Conservation (phyloP, 2,888 invertebrate genomes). For the Peribatodes rhomboidaria region DNA sequence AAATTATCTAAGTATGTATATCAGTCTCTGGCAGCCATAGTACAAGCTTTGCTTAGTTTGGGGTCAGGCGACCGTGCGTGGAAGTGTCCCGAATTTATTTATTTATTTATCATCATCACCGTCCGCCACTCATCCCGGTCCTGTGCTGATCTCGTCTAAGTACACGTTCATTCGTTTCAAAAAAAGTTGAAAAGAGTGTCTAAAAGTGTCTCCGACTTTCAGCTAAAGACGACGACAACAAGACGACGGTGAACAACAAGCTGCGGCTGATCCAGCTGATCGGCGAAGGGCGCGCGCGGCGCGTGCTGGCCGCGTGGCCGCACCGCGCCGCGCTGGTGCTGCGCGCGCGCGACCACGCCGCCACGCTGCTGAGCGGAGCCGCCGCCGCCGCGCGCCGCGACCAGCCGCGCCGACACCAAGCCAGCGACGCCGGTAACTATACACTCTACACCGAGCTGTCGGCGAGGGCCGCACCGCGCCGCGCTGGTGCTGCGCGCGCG, state of each 20-base stretch:
- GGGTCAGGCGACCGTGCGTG: too few relatives aligned
- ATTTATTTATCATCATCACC: too few relatives aligned
- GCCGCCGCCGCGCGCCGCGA: slow-evolving; percentile 52
- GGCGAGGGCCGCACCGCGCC: background rate
- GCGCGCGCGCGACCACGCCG: slow-evolving; percentile 93
- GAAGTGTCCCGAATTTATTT: too few relatives aligned
- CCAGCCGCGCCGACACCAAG: slow-evolving; percentile 55
- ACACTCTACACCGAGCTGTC: slow-evolving; percentile 68
- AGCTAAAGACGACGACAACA: slow-evolving; percentile 83
- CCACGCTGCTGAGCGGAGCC: slow-evolving; percentile 91
- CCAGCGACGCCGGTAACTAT: slow-evolving; percentile 58
- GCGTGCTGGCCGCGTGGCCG: slow-evolving; percentile 92
- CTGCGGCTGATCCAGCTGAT: slow-evolving; percentile 90
- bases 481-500: slow-evolving; percentile 8
- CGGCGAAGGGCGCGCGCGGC: slow-evolving; percentile 92
- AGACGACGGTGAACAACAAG: slow-evolving; percentile 89
- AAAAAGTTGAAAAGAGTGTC: too few relatives aligned
- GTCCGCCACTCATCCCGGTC: too few relatives aligned
- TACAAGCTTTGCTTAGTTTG: too few relatives aligned
- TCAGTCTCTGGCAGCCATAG: too few relatives aligned
- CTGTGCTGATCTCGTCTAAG: too few relatives aligned
- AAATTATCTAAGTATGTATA: too few relatives aligned
- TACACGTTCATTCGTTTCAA: too few relatives aligned
- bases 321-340: slow-evolving; percentile 92
- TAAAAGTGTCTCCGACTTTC: too few relatives aligned